Base-by-base conservation (phyloP, 2,797 vertebrate species). In the Ceryle rudis region DNA sequence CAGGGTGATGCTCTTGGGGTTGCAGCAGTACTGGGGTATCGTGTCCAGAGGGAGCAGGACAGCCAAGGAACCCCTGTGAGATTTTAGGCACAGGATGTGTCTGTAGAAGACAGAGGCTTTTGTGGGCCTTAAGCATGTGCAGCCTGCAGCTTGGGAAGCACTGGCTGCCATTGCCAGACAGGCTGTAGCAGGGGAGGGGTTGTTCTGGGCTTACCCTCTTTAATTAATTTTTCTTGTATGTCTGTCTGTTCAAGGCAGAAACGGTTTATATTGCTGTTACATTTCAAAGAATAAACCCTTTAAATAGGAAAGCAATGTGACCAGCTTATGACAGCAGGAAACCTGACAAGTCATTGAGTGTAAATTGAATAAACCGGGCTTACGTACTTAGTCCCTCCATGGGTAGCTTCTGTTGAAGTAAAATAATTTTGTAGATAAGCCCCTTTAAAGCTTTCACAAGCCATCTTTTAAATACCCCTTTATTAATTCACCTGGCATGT, bases 51-150 rank as follows among this genome's bases (percentile, higher is more conserved):
- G 18, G 20, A 83, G 6, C 23, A 19, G 42, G 28, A 29, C 54
- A 3, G 4, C 5, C 0, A 1, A 71, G 47, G 54, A 46, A 1
- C 4, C 21, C 3, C 14, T 61, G 10, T 41, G 54, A 58, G 78
- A 42, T 47, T 5, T 9, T 28, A 14, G 29, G 51, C 31, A 4
- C 8, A 58, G 70, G 46, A 26, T 57, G 46, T 0, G 1, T 57
- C 33, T 81, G 2, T 46, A 28, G 35, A 44, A 74, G 37, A 26
- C 13, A 26, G 35, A 55, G 61, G 44, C 5, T 84, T 70, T 26
- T 51, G n/a, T 60, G 65, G 74, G 21, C 2, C 2, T 26, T 35
- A 5, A 16, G 31, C 37, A 3, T 4, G 1, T 46, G 57, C 12
- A 16, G 8, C 41, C 67, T 78, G 80, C 44, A 23, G 86, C 61